Conservation (phyloP, 1,140 invertebrate genomes). For the Hyles euphorbiae region DNA sequence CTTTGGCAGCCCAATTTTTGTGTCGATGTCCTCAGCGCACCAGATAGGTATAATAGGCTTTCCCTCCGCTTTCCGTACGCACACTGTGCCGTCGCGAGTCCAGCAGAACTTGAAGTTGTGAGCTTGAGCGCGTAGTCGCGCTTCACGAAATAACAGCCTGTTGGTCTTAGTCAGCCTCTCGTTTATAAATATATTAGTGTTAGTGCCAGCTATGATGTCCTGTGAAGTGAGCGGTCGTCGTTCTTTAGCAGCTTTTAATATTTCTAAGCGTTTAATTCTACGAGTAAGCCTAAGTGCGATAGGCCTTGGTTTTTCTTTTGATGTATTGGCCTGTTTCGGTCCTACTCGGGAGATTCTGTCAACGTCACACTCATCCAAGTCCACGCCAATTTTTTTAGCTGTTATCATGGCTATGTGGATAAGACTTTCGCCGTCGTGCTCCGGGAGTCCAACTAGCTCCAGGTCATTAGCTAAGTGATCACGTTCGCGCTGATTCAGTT, state of each 20-base stretch:
- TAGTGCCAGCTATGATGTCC: not conserved
- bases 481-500: not conserved
- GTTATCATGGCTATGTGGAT: not conserved
- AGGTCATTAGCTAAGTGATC: not conserved
- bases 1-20: not conserved
- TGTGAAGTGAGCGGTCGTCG: conserved; percentile 3
- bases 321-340: not conserved
- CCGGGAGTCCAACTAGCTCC: conserved; percentile 9
- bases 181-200: not conserved
- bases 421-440: conserved; percentile 5
- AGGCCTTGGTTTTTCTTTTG: not conserved
- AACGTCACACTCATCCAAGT: conserved; percentile 4
- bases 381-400: conserved; percentile 8
- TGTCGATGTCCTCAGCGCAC: not conserved
- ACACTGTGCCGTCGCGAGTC: conserved; percentile 1
- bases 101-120: conserved; percentile 9
- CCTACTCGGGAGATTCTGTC: not conserved
- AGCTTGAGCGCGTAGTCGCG: not conserved
- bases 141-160: conserved; percentile 9
- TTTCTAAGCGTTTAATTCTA: not conserved
- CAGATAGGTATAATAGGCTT: not conserved
- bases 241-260: conserved; percentile 5
- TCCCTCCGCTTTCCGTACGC: conserved; percentile 1
- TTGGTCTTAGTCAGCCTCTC: conserved; percentile 5
- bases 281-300: conserved; percentile 1